Evolutionary conservation across 2,113 vertebrate species (phyloP), one percentile per base, ranked within the genome.

Genomic region (human): DNA sequence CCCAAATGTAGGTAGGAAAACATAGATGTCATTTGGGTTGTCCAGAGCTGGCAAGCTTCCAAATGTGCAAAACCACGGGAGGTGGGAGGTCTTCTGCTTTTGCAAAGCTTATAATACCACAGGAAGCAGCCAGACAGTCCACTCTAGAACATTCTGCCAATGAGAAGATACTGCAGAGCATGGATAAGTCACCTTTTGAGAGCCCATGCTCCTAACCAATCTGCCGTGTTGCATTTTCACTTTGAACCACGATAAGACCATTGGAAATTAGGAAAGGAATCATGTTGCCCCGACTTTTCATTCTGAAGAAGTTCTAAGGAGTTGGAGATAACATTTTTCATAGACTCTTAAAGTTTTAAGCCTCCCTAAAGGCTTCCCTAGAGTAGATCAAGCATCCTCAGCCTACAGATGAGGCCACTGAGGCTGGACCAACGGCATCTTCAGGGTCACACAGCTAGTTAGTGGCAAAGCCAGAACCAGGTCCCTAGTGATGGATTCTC

Each of bases 71-170:
- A 92, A 35, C 50, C 75, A 5, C n/a, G 20, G 30, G 10, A 40
- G 13, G 25, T 80, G 13, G 80, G 45, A 85, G 59, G 52, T 9
- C 35, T 25, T 73, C 72, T 85, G 68, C 16, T 57, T 93, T 91
- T 50, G 61, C 68, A 85, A 82, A 93, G 87, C n/a, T 68, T 1
- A 3, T 1, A 52, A 50, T 35, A 22, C 59, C 61, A 40, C 23
- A 3, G 61, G 30, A 92, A 83, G 30, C 59, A 90, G 61, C 35
- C 14, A 8, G 72, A 25, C 16, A 27, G 52, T 5, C 48, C 35
- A 16, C 16, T 80, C 35, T 79, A 64, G 83, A 61, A 52, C 59
- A 82, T 92, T 85, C 79, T 66, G 11, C 45, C 90, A 73, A 35
- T 7, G 38, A 82, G 73, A 82, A 85, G 80, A 73, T 10, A 40